Conservation (phyloP, 2,797 vertebrate species). For the Bradypus variegatus region DNA sequence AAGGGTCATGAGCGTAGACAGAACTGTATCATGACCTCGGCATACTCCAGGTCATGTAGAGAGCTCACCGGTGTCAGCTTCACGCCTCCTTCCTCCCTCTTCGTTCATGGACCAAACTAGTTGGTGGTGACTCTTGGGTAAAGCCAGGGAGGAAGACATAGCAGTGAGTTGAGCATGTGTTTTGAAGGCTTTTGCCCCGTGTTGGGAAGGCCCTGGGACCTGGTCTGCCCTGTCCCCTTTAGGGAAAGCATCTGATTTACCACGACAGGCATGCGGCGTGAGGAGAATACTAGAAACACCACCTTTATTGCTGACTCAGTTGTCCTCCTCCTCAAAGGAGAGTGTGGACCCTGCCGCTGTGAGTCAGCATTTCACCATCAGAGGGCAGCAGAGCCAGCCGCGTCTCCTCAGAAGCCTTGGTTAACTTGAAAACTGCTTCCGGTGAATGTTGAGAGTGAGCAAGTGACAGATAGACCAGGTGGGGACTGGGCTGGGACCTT, state of each 20-base stretch:
- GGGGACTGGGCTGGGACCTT: not conserved
- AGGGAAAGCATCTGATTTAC: not conserved
- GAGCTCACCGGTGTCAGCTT: not conserved
- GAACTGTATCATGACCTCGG: not conserved
- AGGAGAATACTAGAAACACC: not conserved
- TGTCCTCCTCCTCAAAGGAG: not conserved
- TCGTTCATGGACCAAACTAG: not conserved
- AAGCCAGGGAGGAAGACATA: not conserved
- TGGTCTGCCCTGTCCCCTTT: not conserved
- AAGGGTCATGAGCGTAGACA: not conserved
- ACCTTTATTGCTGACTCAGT: not conserved
- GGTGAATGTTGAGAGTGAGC: not conserved
- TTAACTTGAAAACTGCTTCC: not conserved
- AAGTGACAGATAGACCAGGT: not conserved
- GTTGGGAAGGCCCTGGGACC: not conserved
- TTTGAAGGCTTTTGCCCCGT: not conserved
- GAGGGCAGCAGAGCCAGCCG: constrained; percentile 46
- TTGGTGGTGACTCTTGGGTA: not conserved
- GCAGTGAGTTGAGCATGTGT: not conserved
- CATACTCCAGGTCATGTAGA: not conserved
- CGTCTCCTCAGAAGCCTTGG: not conserved
- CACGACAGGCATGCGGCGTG: not conserved
- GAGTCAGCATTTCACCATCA: constrained; percentile 23
- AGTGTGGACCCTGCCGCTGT: not conserved
- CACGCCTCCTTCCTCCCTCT: not conserved